Base-by-base conservation (phyloP, 2,113 vertebrate genomes). In the Vidua macroura region DNA sequence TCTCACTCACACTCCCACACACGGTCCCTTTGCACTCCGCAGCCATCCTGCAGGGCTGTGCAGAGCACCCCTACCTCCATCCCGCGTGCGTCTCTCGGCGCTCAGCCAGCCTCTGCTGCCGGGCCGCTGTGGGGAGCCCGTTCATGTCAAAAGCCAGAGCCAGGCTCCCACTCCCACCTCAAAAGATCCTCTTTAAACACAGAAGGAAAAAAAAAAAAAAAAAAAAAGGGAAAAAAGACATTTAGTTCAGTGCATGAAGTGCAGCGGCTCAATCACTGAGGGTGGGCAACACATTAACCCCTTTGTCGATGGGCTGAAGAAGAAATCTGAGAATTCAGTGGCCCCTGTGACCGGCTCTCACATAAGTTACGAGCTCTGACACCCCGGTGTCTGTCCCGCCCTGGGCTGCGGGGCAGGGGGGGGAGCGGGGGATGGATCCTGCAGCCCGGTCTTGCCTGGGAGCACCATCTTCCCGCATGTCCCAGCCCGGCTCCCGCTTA, bases 371-470 rank as follows among this genome's bases (percentile, higher is more conserved):
- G 12, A 22, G 87, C 49, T 43, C 8, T 93, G 90, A 93, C 86
- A 82, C 28, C 15, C 5, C 25, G 2, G 2, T 33, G 60, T 48
- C 24, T 16, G 41, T 81, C 60, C 85, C 3, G 2, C 9, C 3
- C 63, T 13, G 22, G 41, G 39, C 59, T 24, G 55, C 4, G 30
- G 86, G 84, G 93, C 82, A 79, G 76, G 88, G 82, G 59, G 22
- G 22, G 66, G 74, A 58, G 44, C 14, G 3, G 0, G 0, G n/a
- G 35, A 46, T 0, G 2, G 53, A n/a, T 28, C 12, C 68, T 7
- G 76, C 72, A 56, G 49, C 43, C 55, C 2, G 8, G 2, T 7
- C 8, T 2, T 69, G 30, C 67, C 56, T 22, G 25, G 63, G 35
- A 39, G 9, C 6, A 0, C 20, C 66, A 13, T 31, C 77, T 25